A percentile compares a stretch with the other conserved stretches of the same genome.
phyloP scores from a whole-genome alignment of 2,113 vertebrate genomes.

The Egretta garzetta region DNA sequence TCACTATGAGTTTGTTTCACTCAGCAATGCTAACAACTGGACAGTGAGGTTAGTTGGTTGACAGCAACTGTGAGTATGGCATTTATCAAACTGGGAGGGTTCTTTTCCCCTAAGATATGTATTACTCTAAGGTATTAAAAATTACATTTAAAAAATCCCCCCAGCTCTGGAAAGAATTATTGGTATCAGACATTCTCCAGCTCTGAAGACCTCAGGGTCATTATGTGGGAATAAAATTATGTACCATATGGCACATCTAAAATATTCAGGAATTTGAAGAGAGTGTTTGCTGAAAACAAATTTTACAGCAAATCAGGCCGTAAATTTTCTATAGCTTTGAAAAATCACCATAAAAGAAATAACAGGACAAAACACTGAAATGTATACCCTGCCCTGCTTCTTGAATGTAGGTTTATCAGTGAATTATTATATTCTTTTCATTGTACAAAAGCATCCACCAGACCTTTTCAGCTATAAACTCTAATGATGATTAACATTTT shows the following conservation, averaged over 20 bases:
- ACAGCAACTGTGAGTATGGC: background rate
- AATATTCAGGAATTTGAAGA: conserved; percentile 15
- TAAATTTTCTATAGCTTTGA: conserved; percentile 4
- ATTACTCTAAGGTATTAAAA: background rate
- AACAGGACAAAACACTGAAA: background rate
- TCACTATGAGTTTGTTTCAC: background rate
- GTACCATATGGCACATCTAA: conserved; percentile 20
- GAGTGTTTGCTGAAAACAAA: conserved; percentile 35
- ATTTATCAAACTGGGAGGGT: background rate
- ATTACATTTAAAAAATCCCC: background rate
- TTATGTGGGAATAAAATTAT: background rate
- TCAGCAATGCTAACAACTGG: background rate
- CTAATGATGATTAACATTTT: background rate
- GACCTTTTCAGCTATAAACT: background rate
- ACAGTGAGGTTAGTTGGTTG: background rate
- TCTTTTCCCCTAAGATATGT: background rate
- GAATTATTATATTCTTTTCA: background rate
- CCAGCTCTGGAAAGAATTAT: background rate
- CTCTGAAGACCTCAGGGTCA: background rate
- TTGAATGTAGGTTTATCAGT: background rate
- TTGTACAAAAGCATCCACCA: background rate
- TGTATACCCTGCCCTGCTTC: background rate
- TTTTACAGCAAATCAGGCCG: background rate
- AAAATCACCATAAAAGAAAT: background rate
- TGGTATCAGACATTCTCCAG: background rate